Conservation (phyloP, 2,113 vertebrate genomes). For the Caretta caretta region DNA sequence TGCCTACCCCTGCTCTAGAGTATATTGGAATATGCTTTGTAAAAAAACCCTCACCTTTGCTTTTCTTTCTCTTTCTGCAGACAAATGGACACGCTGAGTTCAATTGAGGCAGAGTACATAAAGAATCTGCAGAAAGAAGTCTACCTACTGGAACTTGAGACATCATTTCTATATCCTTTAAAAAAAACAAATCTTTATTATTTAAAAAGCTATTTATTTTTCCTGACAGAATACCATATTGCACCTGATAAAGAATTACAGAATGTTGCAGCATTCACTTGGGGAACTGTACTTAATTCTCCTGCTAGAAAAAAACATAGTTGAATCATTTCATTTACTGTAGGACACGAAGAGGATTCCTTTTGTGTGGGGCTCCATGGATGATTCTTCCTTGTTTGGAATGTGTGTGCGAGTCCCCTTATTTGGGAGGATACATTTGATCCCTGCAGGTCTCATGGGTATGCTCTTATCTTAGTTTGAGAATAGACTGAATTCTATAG, state of each 20-base stretch:
- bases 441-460: conserved; percentile 29
- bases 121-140: conserved; percentile 50
- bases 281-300: background rate
- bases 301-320: background rate
- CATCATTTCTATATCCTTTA: conserved; percentile 14
- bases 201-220: background rate
- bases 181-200: conserved; percentile 41
- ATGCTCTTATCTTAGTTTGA: conserved; percentile 19
- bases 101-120: background rate
- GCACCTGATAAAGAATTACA: background rate
- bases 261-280: background rate
- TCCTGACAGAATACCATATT: background rate
- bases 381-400: conserved; percentile 63
- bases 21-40: background rate
- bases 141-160: conserved; percentile 16
- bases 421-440: conserved; percentile 39
- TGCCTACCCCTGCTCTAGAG: background rate
- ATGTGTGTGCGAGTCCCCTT: background rate
- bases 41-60: background rate
- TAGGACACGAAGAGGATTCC: conserved; percentile 18
- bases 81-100: background rate
- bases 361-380: background rate
- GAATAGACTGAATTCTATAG: conserved; percentile 34
- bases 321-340: background rate
- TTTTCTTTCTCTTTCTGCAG: background rate